phyloP scores from a whole-genome alignment of 2,113 vertebrate species.

The Formicarius rufipectus region DNA sequence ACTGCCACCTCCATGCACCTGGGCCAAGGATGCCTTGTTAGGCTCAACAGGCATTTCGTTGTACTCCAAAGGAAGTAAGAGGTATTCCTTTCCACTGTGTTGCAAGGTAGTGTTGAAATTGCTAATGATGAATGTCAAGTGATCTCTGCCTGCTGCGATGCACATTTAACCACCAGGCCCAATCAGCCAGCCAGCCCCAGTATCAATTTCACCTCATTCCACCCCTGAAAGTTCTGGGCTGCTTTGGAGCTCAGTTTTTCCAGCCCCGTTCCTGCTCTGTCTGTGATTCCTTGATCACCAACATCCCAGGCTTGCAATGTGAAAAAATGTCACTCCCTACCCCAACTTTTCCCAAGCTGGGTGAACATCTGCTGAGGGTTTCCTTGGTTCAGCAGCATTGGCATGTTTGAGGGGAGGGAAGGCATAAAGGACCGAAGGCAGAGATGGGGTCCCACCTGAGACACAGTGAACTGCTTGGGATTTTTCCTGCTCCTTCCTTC shows the following conservation, averaged over 20 bases:
- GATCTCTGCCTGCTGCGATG: neutral
- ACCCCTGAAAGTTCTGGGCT: neutral
- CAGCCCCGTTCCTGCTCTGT: neutral
- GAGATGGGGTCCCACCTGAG: neutral
- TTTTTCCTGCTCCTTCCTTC: neutral
- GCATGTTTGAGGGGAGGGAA: neutral
- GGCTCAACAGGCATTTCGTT: neutral
- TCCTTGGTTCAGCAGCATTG: neutral
- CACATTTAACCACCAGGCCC: neutral
- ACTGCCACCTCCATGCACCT: neutral
- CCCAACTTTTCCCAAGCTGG: neutral
- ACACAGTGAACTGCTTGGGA: neutral
- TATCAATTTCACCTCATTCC: neutral
- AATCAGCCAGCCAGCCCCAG: neutral
- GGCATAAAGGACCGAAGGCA: neutral
- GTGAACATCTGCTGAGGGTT: neutral
- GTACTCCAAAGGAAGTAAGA: neutral
- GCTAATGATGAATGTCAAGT: neutral
- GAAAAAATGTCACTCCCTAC: neutral
- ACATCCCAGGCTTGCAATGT: neutral
- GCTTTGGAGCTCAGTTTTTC: neutral
- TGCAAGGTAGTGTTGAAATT: neutral
- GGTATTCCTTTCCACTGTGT: neutral
- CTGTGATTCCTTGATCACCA: neutral
- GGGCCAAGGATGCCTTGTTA: neutral